A percentile compares a stretch with the other conserved stretches of the same genome.
These are phyloP conservation scores for Argynnis bischoffii DNA, from an alignment of 2,888 invertebrate genomes.

Conservation along the genomic window DNA sequence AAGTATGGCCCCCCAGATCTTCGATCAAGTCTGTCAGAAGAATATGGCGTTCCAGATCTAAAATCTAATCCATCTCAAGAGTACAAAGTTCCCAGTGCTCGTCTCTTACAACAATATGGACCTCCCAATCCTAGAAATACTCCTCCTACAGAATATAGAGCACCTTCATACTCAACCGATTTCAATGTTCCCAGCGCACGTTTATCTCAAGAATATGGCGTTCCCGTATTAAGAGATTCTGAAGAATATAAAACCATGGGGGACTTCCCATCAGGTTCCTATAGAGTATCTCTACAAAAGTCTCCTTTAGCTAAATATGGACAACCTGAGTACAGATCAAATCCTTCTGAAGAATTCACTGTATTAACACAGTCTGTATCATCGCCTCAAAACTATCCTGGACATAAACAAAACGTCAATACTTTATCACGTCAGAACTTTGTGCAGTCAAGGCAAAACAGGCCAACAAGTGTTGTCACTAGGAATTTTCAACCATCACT, in stretches of 20 bases:
- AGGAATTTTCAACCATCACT: conserved; percentile 50
- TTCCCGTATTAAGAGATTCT: conserved; percentile 41
- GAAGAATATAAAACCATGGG: conserved; percentile 42
- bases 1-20: conserved; percentile 50
- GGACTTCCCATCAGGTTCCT: conserved; percentile 45
- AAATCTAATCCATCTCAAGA: conserved; percentile 45
- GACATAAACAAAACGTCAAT: conserved; percentile 28
- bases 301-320: conserved; percentile 47
- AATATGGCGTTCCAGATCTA: conserved; percentile 42
- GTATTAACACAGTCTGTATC: conserved; percentile 45
- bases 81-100: conserved; percentile 49
- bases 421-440: conserved; percentile 38
- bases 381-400: conserved; percentile 50
- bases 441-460: conserved; percentile 50
- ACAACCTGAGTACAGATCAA: conserved; percentile 50
- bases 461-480: conserved; percentile 45
- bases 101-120: conserved; percentile 39
- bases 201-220: conserved; percentile 45
- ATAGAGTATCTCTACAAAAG: conserved; percentile 46
- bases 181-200: conserved; percentile 49
- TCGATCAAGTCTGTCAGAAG: conserved; percentile 36
- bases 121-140: conserved; percentile 23
- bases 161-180: conserved; percentile 47
- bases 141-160: conserved; percentile 45
- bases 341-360: conserved; percentile 55